Conservation (phyloP, 2,888 invertebrate species). For the Suillia variegata region DNA sequence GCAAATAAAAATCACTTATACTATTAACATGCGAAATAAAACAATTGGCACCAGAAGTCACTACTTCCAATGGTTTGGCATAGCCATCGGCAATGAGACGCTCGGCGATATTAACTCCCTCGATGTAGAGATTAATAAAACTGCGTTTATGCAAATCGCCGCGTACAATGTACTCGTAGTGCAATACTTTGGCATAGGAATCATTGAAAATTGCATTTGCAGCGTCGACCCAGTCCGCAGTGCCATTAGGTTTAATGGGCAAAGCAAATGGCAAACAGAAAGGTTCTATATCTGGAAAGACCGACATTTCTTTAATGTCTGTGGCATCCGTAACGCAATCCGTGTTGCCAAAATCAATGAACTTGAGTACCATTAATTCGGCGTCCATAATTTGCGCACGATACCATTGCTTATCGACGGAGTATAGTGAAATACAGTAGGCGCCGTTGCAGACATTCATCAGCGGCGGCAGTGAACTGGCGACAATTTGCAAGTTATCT, state of each 20-base stretch:
- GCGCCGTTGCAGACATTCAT: constrained; percentile 64
- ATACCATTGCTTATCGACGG: constrained; percentile 87
- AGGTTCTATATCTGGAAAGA: constrained; percentile 63
- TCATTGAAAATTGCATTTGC: constrained; percentile 67
- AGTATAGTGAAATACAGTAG: constrained; percentile 78
- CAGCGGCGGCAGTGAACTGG: constrained; percentile 64
- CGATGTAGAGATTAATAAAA: constrained; percentile 70
- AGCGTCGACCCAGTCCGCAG: constrained; percentile 70
- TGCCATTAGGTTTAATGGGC: constrained; percentile 69
- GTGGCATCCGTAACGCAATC: constrained; percentile 72
- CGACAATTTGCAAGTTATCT: constrained; percentile 68
- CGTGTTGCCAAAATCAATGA: constrained; percentile 80
- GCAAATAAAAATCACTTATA: constrained; percentile 79
- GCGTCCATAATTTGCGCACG: constrained; percentile 85
- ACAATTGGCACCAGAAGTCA: constrained; percentile 67
- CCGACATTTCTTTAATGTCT: constrained; percentile 66
- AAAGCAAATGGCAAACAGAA: constrained; percentile 70
- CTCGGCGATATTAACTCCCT: constrained; percentile 68
- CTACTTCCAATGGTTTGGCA: constrained; percentile 65
- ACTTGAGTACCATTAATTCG: constrained; percentile 77
- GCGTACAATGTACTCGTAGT: constrained; percentile 59
- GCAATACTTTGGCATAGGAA: constrained; percentile 53
- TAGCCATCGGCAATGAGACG: constrained; percentile 66
- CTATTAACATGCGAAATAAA: constrained; percentile 77
- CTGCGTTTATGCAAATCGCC: constrained; percentile 44